These are phyloP conservation scores for Pantherophis vulpinus DNA, from an alignment of 2,797 vertebrate genomes.

Conservation along the genomic window DNA sequence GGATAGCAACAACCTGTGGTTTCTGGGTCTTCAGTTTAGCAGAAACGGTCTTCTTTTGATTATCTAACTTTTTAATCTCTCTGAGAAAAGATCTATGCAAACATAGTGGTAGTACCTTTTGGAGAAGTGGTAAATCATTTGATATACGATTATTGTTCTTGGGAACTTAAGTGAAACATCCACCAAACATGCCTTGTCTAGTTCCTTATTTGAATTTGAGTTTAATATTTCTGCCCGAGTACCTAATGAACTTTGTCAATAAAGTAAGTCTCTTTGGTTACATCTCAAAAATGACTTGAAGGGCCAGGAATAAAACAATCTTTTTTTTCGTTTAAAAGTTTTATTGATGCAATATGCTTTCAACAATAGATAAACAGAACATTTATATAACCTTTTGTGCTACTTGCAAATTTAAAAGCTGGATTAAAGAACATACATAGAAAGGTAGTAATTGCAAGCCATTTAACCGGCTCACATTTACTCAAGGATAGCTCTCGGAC, in stretches of 20 bases:
- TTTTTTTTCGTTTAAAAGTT: conserved; percentile 28
- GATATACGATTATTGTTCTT: conserved; percentile 18
- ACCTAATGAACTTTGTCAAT: conserved; percentile 67
- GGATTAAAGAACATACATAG: not conserved
- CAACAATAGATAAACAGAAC: conserved; percentile 21
- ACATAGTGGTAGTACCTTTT: not conserved
- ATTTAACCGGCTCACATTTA: not conserved
- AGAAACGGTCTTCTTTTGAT: not conserved
- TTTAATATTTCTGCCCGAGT: conserved; percentile 66
- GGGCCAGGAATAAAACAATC: conserved; percentile 60
- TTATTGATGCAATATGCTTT: conserved; percentile 16
- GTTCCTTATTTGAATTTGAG: conserved; percentile 52
- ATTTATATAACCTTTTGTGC: conserved; percentile 15
- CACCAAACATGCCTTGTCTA: conserved; percentile 16
- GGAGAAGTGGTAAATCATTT: conserved; percentile 27
- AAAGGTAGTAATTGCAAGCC: not conserved
- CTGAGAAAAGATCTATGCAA: not conserved
- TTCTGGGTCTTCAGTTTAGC: not conserved
- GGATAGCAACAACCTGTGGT: not conserved
- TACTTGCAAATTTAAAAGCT: not conserved
- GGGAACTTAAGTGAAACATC: not conserved
- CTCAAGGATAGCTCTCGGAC: not conserved
- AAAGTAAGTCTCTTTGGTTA: conserved; percentile 64
- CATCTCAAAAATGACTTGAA: conserved; percentile 66
- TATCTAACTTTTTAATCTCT: not conserved